phyloP scores from a whole-genome alignment of 2,797 vertebrate species.

The Acanthopagrus latus region DNA sequence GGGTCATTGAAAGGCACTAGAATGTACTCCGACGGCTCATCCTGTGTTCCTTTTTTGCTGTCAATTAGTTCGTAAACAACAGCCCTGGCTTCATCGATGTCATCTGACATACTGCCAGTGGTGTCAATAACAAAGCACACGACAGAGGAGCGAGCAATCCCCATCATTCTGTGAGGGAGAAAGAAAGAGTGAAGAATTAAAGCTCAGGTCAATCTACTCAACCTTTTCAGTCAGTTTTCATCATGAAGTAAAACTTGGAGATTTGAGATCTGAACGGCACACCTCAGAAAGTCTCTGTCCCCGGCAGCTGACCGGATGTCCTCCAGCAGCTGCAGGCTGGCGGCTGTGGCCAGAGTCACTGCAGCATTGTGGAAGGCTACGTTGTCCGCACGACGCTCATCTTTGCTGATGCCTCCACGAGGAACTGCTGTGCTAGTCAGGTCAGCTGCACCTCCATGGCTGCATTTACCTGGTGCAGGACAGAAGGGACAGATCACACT shows the following conservation, averaged over 20 bases:
- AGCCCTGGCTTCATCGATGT: conserved; percentile 72
- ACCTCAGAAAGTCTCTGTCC: conserved; percentile 79
- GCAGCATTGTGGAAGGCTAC: conserved; percentile 67
- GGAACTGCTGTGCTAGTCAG: conserved; percentile 67
- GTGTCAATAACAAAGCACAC: conserved; percentile 86
- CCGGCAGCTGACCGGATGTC: conserved; percentile 77
- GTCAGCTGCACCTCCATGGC: conserved; percentile 83
- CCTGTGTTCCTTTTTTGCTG: conserved; percentile 81
- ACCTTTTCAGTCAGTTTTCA: neutral
- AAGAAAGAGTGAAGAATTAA: neutral
- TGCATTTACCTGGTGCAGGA: conserved; percentile 82
- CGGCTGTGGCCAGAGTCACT: conserved; percentile 67
- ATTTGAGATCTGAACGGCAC: neutral
- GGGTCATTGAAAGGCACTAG: conserved; percentile 87
- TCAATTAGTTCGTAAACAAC: conserved; percentile 77
- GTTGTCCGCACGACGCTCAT: conserved; percentile 72
- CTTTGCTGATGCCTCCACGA: conserved; percentile 83
- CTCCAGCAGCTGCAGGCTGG: conserved; percentile 78
- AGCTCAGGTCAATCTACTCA: neutral
- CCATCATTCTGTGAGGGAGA: conserved; percentile 79
- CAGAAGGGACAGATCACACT: neutral
- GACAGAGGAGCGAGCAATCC: conserved; percentile 80
- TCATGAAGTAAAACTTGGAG: no score
- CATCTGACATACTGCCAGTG: conserved; percentile 83
- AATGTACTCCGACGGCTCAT: conserved; percentile 86